A percentile compares a stretch with the other conserved stretches of the same genome.
Conservation (phyloP, 1,140 invertebrate genomes). For the Drosophila paulistorum region DNA sequence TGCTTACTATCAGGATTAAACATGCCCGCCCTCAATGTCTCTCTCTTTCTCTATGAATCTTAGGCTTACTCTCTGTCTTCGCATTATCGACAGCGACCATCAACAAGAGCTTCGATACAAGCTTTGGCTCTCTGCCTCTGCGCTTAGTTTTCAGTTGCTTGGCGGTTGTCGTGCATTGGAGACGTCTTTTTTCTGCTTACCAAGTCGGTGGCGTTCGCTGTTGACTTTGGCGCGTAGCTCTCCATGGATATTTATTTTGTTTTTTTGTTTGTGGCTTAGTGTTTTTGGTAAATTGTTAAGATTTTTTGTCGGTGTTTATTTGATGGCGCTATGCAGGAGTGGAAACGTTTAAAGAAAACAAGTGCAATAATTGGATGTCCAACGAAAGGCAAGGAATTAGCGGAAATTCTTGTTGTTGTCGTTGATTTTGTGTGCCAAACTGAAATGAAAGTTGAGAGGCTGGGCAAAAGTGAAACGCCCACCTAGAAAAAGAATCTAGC, state of each 20-base stretch:
- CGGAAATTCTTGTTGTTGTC: background rate
- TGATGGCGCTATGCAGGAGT: background rate
- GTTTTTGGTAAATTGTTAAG: slow-evolving; percentile 3
- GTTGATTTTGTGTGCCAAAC: slow-evolving; percentile 35
- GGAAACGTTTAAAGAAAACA: background rate
- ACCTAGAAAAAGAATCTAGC: slow-evolving; percentile 77
- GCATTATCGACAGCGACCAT: slow-evolving; percentile 38
- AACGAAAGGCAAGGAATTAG: slow-evolving; percentile 31
- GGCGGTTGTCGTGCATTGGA: slow-evolving; percentile 55
- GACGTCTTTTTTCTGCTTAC: slow-evolving; percentile 29
- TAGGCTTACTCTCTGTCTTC: slow-evolving; percentile 3
- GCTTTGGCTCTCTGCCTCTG: slow-evolving; percentile 6
- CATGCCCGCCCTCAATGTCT: background rate
- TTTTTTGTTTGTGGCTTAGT: background rate
- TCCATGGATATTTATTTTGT: slow-evolving; percentile 6
- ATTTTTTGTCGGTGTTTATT: too few species aligned
- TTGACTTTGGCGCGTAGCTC: slow-evolving; percentile 7
- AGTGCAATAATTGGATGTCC: slow-evolving; percentile 35
- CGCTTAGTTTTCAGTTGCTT: slow-evolving; percentile 49
- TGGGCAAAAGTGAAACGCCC: slow-evolving; percentile 76
- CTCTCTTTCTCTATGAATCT: background rate
- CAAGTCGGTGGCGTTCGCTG: background rate
- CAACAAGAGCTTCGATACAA: slow-evolving; percentile 16
- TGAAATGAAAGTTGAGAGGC: slow-evolving; percentile 73
- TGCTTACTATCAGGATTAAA: background rate